Evolutionary conservation across 2,113 vertebrate species (phyloP).

Genomic region (Microtus oregoni): DNA sequence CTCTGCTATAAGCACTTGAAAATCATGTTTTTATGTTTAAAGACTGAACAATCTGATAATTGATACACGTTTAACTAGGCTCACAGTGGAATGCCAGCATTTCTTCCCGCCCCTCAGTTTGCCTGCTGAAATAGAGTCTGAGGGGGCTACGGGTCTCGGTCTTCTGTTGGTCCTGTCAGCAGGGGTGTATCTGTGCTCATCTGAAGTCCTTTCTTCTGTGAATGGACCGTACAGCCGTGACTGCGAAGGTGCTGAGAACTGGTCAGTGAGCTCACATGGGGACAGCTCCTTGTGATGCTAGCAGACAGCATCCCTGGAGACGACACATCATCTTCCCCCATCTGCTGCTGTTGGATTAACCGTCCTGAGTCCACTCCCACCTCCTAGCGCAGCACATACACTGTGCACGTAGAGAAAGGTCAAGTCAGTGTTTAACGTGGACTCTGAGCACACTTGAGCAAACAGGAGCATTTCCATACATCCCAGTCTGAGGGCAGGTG

Average conservation of each 20-base stretch:
- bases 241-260: background rate
- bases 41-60: background rate
- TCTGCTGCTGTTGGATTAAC: background rate
- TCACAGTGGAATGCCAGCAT: background rate
- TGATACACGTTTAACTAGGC: background rate
- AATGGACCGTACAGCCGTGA: background rate
- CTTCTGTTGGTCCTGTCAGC: background rate
- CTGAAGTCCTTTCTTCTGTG: background rate
- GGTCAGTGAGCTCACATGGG: no score
- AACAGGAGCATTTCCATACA: background rate
- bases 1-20: slow-evolving; percentile 75
- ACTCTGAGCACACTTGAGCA: background rate
- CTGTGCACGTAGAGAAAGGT: background rate
- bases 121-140: background rate
- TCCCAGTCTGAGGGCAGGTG: background rate
- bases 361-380: background rate
- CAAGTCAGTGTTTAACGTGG: background rate
- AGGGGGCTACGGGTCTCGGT: background rate
- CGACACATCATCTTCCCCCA: background rate
- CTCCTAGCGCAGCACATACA: background rate
- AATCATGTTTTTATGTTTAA: slow-evolving; percentile 62
- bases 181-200: background rate
- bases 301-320: background rate
- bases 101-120: background rate
- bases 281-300: background rate